Evolutionary conservation across 2,888 invertebrate genomes (phyloP), one percentile per base, ranked within the genome.

Genomic region (Ferdinandea cuprea): DNA sequence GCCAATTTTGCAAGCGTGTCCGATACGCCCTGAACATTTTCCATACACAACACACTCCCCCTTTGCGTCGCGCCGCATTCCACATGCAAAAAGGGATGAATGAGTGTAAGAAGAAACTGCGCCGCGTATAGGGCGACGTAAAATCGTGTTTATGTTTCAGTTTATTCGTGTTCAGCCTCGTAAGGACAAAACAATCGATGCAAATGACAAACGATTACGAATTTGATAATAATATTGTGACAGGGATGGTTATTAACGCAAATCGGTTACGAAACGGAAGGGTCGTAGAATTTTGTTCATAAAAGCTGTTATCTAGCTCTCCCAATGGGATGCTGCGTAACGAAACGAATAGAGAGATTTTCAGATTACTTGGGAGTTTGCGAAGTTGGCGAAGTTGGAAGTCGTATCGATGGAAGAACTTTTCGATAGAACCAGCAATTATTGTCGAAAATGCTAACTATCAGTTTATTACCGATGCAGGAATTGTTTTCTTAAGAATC

Each of bases 181-280:
- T 71, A 77, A 81, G 81, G 83, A 83, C 78, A 42, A 78, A 78
- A 61, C 83, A 83, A 83, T 83, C 83, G 83, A 83, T 83, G 83
- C 66, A 78, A 83, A 83, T 83, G 83, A 78, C 83, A 83, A 78
- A 83, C 83, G 83, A 83, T 83, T 83, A 83, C 83, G 83, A 44
- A 83, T 83, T 78, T 83, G 83, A 83, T 83, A 83, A 78, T 83
- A 83, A 83, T 83, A 83, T 83, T 83, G 83, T 83, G 83, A 83
- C 83, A 83, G 83, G 63, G 78, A 83, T 56, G 83, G 83, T 83
- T 83, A 83, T 83, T 83, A 78, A 83, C 83, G 72, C 83, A 78
- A 73, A 83, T 78, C 78, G 66, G 44, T 78, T 66, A 32, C n/a
- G 42, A 69, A 25, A 21, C 32, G 65, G 25, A 40, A 74, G 58